Conservation (phyloP, 2,113 vertebrate species). For the human (Homo sapiens) region GRCh38 chr12:47216001-47216500, state of each 20-base stretch:
- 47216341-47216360: neutral
- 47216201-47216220: neutral
- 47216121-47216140: neutral
- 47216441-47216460: slow-evolving; percentile 29
- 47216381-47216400: neutral
- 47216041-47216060: too few relatives aligned
- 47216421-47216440: neutral
- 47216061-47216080: too few relatives aligned
- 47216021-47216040: too few relatives aligned
- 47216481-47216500: slow-evolving; percentile 61
- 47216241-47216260: neutral
- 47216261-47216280: neutral
- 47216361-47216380: neutral
- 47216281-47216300: neutral
- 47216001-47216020: too few relatives aligned
- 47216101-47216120: neutral
- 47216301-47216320: neutral
- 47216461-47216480: slow-evolving; percentile 26
- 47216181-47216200: neutral
- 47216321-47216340: slow-evolving; percentile 3
- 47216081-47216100: neutral
- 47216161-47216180: neutral
- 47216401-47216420: neutral
- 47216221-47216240: neutral
- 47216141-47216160: neutral